Percentiles rank a stretch among this genome's conserved stretches.
phyloP scores from a whole-genome alignment of 2,797 vertebrate species.

The Zenarchopterus dispar region DNA sequence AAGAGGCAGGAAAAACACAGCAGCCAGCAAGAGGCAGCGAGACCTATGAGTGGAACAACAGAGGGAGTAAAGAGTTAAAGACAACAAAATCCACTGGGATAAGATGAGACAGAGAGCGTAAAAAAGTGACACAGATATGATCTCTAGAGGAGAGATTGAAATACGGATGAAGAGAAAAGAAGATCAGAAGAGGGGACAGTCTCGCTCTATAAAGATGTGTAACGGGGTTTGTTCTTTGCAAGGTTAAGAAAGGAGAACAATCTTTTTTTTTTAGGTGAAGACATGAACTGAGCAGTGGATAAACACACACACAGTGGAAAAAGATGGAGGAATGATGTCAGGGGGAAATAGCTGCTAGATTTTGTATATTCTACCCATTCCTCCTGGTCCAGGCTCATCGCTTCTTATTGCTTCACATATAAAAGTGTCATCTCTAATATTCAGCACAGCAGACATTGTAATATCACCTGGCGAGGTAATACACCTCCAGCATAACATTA shows the following conservation, averaged over 20 bases:
- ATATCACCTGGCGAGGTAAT: conserved; percentile 71
- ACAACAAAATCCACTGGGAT: conserved; percentile 43
- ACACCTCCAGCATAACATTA: conserved; percentile 44
- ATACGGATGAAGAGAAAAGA: conserved; percentile 25
- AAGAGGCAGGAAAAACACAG: conserved; percentile 7
- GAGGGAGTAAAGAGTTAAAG: conserved; percentile 35
- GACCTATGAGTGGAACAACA: conserved; percentile 20
- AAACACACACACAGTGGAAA: conserved; percentile 9
- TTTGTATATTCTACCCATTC: conserved; percentile 52
- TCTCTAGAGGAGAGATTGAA: conserved; percentile 32
- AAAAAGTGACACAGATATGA: conserved; percentile 58
- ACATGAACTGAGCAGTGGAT: conserved; percentile 14
- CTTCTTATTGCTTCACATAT: conserved; percentile 71
- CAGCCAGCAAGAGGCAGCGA: conserved; percentile 6
- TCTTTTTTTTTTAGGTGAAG: conserved; percentile 12
- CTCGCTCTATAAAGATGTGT: conserved; percentile 19
- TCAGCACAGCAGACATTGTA: conserved; percentile 57
- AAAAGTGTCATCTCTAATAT: conserved; percentile 65
- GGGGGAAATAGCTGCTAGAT: conserved; percentile 24
- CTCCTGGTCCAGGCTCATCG: conserved; percentile 60
- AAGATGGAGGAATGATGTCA: conserved; percentile 39
- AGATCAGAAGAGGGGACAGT: conserved; percentile 23
- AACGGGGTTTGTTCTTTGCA: conserved; percentile 6
- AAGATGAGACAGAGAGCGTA: conserved; percentile 20
- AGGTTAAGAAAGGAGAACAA: conserved; percentile 23